Percentiles rank a stretch among this genome's conserved stretches.
These are phyloP conservation scores for Sylvicapra grimmia DNA, from an alignment of 2,113 vertebrate species.

Conservation along the genomic window DNA sequence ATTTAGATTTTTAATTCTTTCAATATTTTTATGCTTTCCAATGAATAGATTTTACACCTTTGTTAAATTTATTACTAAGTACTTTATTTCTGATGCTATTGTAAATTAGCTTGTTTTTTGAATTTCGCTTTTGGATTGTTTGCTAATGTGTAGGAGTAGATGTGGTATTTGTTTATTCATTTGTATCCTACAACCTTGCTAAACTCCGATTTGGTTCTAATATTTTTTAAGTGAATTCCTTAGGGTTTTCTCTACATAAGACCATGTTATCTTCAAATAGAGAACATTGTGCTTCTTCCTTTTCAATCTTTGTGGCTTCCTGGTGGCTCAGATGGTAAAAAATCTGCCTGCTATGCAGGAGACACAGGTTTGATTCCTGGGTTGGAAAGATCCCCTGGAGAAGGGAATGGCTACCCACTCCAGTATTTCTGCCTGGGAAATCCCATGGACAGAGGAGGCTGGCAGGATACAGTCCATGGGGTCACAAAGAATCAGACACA, in stretches of 20 bases:
- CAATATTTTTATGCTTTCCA: neutral
- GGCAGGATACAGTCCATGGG: neutral
- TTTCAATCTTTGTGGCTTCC: neutral
- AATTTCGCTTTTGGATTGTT: neutral
- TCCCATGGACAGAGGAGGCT: neutral
- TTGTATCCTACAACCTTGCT: neutral
- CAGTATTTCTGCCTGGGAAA: neutral
- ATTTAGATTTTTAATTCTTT: neutral
- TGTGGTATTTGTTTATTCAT: neutral
- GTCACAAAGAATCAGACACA: neutral
- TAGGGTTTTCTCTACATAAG: neutral
- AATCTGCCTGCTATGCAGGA: neutral
- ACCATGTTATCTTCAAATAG: neutral
- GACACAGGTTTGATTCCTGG: neutral
- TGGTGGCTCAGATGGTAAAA: neutral
- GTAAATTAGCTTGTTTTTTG: neutral
- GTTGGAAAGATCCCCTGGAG: neutral
- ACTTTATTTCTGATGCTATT: neutral
- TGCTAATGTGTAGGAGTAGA: neutral
- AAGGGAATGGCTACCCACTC: neutral
- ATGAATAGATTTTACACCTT: neutral
- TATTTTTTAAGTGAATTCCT: neutral
- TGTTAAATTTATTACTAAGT: neutral
- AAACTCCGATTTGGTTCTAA: neutral
- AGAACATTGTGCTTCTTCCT: neutral